These are phyloP conservation scores for Poeciliopsis gracilis DNA, from an alignment of 2,797 vertebrate species.

Conservation along the genomic window DNA sequence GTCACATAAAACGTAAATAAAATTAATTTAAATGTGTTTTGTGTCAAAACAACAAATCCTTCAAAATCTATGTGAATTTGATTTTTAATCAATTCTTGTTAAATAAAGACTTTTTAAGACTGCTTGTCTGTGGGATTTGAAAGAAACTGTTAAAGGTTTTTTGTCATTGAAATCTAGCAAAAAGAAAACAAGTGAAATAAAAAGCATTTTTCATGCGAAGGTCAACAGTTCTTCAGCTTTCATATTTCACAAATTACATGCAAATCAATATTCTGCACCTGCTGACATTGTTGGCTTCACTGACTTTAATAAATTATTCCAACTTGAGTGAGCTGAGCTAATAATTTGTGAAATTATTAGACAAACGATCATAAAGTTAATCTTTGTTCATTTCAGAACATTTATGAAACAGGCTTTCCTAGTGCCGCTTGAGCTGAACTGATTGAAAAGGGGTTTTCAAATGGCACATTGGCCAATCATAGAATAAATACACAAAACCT, in stretches of 20 bases:
- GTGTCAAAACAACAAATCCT: not conserved
- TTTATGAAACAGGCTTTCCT: conserved; percentile 30
- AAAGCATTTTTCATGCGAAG: not conserved
- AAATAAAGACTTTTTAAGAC: not conserved
- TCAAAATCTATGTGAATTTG: not conserved
- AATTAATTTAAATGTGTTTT: not conserved
- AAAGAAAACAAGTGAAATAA: not conserved
- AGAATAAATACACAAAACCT: not conserved
- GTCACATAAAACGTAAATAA: not conserved
- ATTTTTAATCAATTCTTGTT: not conserved
- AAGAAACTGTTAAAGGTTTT: not conserved
- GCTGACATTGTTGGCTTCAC: not conserved
- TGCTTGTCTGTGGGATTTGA: not conserved
- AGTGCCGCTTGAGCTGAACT: conserved; percentile 37
- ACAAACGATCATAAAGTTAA: not conserved
- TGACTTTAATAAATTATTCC: not conserved
- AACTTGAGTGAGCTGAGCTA: not conserved
- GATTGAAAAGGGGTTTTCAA: conserved; percentile 12
- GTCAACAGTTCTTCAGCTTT: not conserved
- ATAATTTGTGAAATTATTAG: not conserved
- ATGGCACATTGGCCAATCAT: not conserved
- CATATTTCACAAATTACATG: not conserved
- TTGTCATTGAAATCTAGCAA: not conserved
- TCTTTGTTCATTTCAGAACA: not conserved
- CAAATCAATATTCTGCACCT: not conserved